Conservation (phyloP, 2,113 vertebrate genomes). For the Rhegmatorhina hoffmannsi region DNA sequence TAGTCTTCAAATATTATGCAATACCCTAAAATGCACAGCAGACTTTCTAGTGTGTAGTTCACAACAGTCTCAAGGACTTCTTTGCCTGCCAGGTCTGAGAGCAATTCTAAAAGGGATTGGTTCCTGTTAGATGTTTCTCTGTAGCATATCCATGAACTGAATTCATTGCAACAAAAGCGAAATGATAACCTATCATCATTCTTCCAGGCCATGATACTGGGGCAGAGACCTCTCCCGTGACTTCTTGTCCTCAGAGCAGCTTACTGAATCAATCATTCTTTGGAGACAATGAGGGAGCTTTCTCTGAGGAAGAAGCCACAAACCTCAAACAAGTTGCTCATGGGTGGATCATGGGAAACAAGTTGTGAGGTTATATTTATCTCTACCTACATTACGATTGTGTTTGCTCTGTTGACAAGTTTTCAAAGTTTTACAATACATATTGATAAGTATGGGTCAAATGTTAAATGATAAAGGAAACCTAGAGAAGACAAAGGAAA, state of each 20-base stretch:
- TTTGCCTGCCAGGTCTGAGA: neutral
- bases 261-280: slow-evolving; percentile 50
- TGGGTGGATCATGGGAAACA: slow-evolving; percentile 71
- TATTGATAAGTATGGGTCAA: slow-evolving; percentile 74
- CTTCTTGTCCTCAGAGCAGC: slow-evolving; percentile 22
- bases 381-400: slow-evolving; percentile 59
- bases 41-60: neutral
- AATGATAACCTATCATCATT: slow-evolving; percentile 35
- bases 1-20: neutral
- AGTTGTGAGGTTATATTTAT: slow-evolving; percentile 73
- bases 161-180: slow-evolving; percentile 40
- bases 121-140: slow-evolving; percentile 47
- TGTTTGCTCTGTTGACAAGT: slow-evolving; percentile 71
- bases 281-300: slow-evolving; percentile 46
- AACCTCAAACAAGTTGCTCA: slow-evolving; percentile 38
- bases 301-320: slow-evolving; percentile 57
- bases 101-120: slow-evolving; percentile 41
- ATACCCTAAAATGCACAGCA: neutral
- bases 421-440: slow-evolving; percentile 66
- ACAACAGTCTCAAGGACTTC: neutral
- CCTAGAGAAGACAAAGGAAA: slow-evolving; percentile 32
- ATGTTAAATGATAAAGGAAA: slow-evolving; percentile 69
- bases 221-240: slow-evolving; percentile 41
- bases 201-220: slow-evolving; percentile 45
- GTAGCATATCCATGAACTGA: slow-evolving; percentile 1